These are phyloP conservation scores for Acestrorhynchus altus DNA, from an alignment of 2,797 vertebrate species.

Conservation along the genomic window DNA sequence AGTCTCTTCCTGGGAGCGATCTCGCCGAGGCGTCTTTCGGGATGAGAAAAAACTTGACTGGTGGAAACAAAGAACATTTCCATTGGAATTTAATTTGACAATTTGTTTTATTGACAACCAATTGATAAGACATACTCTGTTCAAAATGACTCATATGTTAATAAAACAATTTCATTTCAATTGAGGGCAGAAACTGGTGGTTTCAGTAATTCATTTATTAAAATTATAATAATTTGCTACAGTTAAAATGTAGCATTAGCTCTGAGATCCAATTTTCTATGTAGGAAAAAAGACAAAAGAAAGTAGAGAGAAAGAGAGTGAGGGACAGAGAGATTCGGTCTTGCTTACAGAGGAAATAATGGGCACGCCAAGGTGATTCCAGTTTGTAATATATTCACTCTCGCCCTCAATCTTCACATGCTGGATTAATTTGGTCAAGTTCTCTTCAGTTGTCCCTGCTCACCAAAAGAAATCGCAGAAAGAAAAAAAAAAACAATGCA, in stretches of 20 bases:
- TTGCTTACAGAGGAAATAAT: conserved; percentile 81
- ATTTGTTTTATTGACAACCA: too few relatives aligned
- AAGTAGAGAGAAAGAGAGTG: conserved; percentile 53
- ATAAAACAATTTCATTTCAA: too few relatives aligned
- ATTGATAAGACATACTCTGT: too few relatives aligned
- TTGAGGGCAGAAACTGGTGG: too few relatives aligned
- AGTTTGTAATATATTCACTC: conserved; percentile 92
- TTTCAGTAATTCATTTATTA: too few relatives aligned
- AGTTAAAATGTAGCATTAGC: too few relatives aligned
- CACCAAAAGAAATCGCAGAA: conserved; percentile 22
- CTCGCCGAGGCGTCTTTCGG: conserved; percentile 82
- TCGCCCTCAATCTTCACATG: conserved; percentile 92
- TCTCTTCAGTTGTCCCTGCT: conserved; percentile 94
- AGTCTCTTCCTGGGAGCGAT: conserved; percentile 86
- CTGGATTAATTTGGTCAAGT: conserved; percentile 94
- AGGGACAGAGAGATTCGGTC: background rate
- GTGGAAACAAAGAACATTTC: background rate
- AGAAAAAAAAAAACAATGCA: background rate
- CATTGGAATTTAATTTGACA: background rate
- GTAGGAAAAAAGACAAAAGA: background rate
- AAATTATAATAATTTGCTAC: background rate
- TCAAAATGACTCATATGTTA: too few relatives aligned
- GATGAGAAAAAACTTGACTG: conserved; percentile 69
- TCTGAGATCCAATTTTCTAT: too few relatives aligned
- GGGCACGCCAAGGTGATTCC: conserved; percentile 91